These are phyloP conservation scores for Leptopterna dolabrata DNA, from an alignment of 2,888 invertebrate species.

Conservation along the genomic window DNA sequence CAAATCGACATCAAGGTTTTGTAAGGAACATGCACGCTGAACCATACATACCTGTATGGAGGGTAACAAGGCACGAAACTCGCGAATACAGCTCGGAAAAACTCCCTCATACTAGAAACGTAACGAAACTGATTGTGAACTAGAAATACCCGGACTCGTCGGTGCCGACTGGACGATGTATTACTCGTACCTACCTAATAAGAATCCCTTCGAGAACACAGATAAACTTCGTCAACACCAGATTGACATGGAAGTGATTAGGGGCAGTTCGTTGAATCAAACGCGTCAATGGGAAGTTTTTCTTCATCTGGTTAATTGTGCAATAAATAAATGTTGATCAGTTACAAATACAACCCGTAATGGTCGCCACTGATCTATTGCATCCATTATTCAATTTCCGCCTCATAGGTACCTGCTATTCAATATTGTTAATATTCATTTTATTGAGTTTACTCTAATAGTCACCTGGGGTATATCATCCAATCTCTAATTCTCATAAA, in stretches of 20 bases:
- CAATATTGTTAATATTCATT: too few species aligned
- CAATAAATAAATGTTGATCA: too few species aligned
- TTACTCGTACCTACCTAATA: background rate
- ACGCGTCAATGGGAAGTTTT: too few species aligned
- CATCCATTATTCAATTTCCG: too few species aligned
- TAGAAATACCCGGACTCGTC: background rate
- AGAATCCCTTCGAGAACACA: background rate
- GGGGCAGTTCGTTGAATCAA: background rate
- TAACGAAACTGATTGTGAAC: background rate
- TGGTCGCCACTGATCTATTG: too few species aligned
- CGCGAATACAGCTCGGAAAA: background rate
- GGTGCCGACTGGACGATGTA: background rate
- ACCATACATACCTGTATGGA: background rate
- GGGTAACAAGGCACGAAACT: background rate
- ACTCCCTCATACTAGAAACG: background rate
- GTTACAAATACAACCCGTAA: too few species aligned
- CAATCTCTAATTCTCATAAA: too few species aligned
- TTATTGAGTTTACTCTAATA: too few species aligned
- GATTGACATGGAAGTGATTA: background rate
- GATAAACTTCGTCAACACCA: background rate
- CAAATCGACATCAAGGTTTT: too few species aligned
- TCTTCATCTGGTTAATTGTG: too few species aligned
- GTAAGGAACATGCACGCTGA: too few species aligned
- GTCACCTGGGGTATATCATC: conserved; percentile 27
- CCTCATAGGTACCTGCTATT: too few species aligned